A percentile compares a stretch with the other conserved stretches of the same genome.
phyloP scores from a whole-genome alignment of 2,797 vertebrate genomes.

The Bucorvus abyssinicus region DNA sequence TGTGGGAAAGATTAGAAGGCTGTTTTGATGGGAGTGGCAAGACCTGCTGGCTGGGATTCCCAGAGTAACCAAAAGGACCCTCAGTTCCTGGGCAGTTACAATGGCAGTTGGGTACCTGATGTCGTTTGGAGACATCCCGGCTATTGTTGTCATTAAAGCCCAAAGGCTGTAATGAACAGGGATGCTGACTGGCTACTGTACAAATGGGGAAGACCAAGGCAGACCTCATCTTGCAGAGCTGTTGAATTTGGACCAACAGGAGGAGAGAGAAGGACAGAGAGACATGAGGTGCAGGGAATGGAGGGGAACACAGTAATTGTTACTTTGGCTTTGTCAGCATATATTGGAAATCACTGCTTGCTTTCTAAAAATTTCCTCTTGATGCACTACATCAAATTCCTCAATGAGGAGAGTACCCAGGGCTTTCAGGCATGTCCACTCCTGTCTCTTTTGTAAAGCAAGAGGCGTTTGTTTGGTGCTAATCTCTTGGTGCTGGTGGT shows the following conservation, averaged over 20 bases:
- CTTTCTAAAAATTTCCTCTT: not conserved
- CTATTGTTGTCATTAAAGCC: not conserved
- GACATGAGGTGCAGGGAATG: not conserved
- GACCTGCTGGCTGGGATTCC: not conserved
- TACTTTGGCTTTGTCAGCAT: not conserved
- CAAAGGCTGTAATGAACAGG: not conserved
- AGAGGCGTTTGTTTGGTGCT: not conserved
- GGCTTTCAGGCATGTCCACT: not conserved
- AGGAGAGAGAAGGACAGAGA: not conserved
- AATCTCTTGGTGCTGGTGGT: not conserved
- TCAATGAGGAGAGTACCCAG: not conserved
- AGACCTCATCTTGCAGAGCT: not conserved
- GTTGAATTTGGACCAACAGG: not conserved
- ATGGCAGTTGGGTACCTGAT: not conserved
- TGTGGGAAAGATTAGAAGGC: not conserved
- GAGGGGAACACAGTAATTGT: not conserved
- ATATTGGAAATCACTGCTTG: not conserved
- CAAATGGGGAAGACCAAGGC: not conserved
- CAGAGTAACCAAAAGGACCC: not conserved
- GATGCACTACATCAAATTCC: not conserved
- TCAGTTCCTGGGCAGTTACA: not conserved
- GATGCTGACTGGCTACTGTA: not conserved
- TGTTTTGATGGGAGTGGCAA: not conserved
- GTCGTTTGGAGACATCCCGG: not conserved
- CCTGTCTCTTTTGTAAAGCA: not conserved